phyloP scores from a whole-genome alignment of 2,797 vertebrate species.

The Dermochelys coriacea region DNA sequence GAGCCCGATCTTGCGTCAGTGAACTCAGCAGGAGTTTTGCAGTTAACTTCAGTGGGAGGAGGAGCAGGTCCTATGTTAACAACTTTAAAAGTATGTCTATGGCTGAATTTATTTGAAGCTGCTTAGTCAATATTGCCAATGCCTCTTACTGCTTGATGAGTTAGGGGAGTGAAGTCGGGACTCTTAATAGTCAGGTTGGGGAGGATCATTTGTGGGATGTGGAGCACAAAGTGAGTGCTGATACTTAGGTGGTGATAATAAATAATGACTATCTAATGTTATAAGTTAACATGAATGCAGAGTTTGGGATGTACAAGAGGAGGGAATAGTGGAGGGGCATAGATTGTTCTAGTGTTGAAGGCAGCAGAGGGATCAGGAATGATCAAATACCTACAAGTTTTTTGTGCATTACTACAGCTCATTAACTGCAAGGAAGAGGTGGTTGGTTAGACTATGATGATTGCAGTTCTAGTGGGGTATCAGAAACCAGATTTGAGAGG shows the following conservation, averaged over 20 bases:
- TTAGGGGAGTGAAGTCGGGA: neutral
- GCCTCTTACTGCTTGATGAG: neutral
- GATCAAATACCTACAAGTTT: neutral
- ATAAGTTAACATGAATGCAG: rapidly evolving
- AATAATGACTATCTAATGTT: neutral
- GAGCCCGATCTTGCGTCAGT: neutral
- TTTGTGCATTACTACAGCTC: neutral
- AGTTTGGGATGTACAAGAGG: neutral
- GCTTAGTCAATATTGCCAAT: neutral
- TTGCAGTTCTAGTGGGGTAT: neutral
- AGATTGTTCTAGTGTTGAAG: neutral
- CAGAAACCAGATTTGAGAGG: neutral
- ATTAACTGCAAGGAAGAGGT: neutral
- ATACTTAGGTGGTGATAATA: neutral
- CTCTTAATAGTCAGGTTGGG: neutral
- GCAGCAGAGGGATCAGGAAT: neutral
- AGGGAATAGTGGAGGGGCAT: neutral
- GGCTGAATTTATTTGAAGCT: neutral
- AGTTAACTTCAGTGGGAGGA: neutral
- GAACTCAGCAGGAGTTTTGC: neutral
- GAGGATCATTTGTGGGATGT: neutral
- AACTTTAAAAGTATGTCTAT: neutral
- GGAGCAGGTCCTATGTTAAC: neutral
- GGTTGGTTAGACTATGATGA: neutral
- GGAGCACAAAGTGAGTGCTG: neutral